Conservation (phyloP, 37 sponge, comb jelly and placozoan genomes). For the Cliona cf. orientalis region DNA sequence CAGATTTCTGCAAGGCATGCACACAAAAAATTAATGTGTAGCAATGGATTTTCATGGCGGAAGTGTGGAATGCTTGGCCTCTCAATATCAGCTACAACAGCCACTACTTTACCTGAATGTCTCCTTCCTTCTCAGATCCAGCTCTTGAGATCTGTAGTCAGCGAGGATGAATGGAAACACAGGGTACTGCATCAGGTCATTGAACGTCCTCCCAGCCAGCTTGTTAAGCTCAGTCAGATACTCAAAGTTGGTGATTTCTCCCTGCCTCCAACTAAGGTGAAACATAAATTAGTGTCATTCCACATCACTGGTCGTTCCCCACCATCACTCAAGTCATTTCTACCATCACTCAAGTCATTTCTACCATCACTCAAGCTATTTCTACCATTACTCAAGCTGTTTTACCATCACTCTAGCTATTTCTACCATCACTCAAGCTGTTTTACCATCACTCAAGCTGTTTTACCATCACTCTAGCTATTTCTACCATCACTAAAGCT, state of each 20-base stretch:
- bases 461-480: too few species aligned
- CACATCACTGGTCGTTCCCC: too few species aligned
- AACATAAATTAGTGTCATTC: background rate
- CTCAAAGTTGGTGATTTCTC: conserved; percentile 97
- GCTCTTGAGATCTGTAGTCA: conserved; percentile 80
- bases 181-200: conserved; percentile 99
- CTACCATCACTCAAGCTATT: too few species aligned
- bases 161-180: conserved; percentile 96
- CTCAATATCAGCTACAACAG: background rate
- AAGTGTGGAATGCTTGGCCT: background rate
- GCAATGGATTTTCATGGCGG: background rate
- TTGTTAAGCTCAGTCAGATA: conserved; percentile 98
- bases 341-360: too few species aligned
- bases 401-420: too few species aligned
- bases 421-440: too few species aligned
- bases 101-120: conserved; percentile 70
- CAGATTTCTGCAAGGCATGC: conserved; percentile 58
- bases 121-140: conserved; percentile 73
- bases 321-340: too few species aligned
- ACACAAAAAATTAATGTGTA: background rate
- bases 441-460: too few species aligned
- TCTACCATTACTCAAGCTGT: too few species aligned
- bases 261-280: conserved; percentile 82
- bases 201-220: conserved; percentile 97
- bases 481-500: too few species aligned